Percentiles rank a stretch among this genome's conserved stretches.
Conservation (phyloP, 1,140 invertebrate genomes). For the Zaprionus kolodkinae region DNA sequence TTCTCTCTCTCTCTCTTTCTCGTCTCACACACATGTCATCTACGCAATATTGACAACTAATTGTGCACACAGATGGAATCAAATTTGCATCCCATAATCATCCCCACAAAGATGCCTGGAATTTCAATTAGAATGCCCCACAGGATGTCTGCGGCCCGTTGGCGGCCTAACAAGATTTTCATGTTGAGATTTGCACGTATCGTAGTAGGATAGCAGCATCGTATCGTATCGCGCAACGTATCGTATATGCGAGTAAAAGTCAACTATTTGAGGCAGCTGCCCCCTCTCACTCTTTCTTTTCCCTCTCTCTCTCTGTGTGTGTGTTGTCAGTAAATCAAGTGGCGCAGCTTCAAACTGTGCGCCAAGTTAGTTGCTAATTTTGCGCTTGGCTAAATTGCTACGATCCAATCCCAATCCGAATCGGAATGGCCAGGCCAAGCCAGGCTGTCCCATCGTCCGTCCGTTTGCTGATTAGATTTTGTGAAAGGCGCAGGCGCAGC, state of each 20-base stretch:
- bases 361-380: constrained; percentile 70
- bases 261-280: constrained; percentile 16
- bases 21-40: constrained; percentile 68
- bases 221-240: not conserved
- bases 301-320: not conserved
- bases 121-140: constrained; percentile 74
- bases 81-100: constrained; percentile 62
- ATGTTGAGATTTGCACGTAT: constrained; percentile 54
- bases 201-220: not conserved
- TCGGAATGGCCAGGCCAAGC: constrained; percentile 30
- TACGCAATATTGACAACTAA: constrained; percentile 80
- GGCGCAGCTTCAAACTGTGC: constrained; percentile 44
- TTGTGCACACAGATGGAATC: constrained; percentile 78
- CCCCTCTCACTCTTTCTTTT: not conserved
- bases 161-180: constrained; percentile 70
- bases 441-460: constrained; percentile 23
- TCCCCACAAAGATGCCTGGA: constrained; percentile 36
- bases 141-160: constrained; percentile 53
- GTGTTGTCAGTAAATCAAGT: constrained; percentile 64
- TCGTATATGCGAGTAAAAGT: constrained; percentile 30
- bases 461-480: constrained; percentile 78
- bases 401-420: constrained; percentile 55
- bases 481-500: constrained; percentile 66
- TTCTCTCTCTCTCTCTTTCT: too few species aligned
- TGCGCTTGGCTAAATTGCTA: constrained; percentile 78